Evolutionary conservation across 2,113 vertebrate genomes (phyloP).

Genomic region (Notothenia rossii): DNA sequence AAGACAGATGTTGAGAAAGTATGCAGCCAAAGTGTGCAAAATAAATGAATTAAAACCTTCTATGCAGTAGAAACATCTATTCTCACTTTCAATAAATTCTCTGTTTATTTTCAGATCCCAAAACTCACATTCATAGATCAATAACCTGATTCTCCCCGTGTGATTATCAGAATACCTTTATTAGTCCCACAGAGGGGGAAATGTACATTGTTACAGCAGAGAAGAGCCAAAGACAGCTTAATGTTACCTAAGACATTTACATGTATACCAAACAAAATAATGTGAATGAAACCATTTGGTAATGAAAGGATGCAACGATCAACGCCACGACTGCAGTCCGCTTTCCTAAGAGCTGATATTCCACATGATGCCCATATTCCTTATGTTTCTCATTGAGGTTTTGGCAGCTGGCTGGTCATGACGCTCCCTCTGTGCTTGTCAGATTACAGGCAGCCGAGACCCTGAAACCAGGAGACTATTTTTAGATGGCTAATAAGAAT

Average conservation of each 20-base stretch:
- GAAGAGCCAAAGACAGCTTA: too few relatives aligned
- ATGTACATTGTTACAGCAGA: too few relatives aligned
- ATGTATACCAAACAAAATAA: background rate
- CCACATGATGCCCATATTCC: conserved; percentile 38
- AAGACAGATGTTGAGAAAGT: conserved; percentile 14
- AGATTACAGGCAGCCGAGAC: conserved; percentile 71
- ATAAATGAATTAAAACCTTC: conserved; percentile 38
- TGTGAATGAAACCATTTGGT: background rate
- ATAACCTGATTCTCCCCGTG: background rate
- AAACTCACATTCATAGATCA: background rate
- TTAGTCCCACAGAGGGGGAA: too few relatives aligned
- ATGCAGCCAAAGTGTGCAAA: conserved; percentile 6
- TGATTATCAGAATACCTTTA: background rate
- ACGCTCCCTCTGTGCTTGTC: conserved; percentile 69
- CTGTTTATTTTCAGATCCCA: background rate
- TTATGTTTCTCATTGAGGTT: conserved; percentile 45
- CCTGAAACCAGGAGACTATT: conserved; percentile 71
- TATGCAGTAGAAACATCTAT: background rate
- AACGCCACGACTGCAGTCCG: conserved; percentile 9
- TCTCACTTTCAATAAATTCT: conserved; percentile 12
- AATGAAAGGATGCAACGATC: background rate
- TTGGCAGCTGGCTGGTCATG: conserved; percentile 67
- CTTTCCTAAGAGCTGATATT: conserved; percentile 45
- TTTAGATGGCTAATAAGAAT: conserved; percentile 81
- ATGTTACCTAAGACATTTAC: too few relatives aligned